Conservation (phyloP, 2,797 vertebrate species). For the Macroramphosus scolopax region DNA sequence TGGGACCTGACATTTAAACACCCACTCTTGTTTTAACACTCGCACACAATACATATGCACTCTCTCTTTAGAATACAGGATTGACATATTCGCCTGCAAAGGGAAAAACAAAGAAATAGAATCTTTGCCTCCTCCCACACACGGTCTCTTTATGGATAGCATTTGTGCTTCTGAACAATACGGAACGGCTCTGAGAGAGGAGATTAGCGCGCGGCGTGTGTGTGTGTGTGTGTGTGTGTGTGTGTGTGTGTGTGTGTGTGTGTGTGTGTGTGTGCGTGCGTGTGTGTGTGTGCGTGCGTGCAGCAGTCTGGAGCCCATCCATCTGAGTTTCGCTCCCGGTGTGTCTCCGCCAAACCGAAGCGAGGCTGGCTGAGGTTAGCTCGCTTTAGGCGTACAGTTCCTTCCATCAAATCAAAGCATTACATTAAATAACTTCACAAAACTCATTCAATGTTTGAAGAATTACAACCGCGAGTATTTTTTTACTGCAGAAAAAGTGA, state of each 20-base stretch:
- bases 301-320: slow-evolving; percentile 50
- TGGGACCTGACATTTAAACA: slow-evolving; percentile 63
- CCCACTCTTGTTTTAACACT: slow-evolving; percentile 47
- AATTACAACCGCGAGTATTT: slow-evolving; percentile 14
- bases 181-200: slow-evolving; percentile 41
- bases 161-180: slow-evolving; percentile 55
- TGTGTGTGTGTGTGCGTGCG: neutral
- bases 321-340: slow-evolving; percentile 48
- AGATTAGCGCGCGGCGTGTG: slow-evolving; percentile 32
- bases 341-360: slow-evolving; percentile 47
- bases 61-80: slow-evolving; percentile 35
- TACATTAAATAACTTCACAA: slow-evolving; percentile 21
- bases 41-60: slow-evolving; percentile 20
- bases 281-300: slow-evolving; percentile 10
- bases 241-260: neutral
- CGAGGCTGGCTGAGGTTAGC: slow-evolving; percentile 42
- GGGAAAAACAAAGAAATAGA: slow-evolving; percentile 45
- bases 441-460: slow-evolving; percentile 8
- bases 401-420: slow-evolving; percentile 30
- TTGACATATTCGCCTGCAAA: slow-evolving; percentile 50
- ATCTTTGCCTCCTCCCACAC: slow-evolving; percentile 52
- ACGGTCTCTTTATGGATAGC: slow-evolving; percentile 39
- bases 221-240: slow-evolving; percentile 14
- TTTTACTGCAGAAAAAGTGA: neutral
- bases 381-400: slow-evolving; percentile 36